These are phyloP conservation scores for Stomatorhinus walkeri DNA, from an alignment of 2,797 vertebrate species.

Conservation along the genomic window DNA sequence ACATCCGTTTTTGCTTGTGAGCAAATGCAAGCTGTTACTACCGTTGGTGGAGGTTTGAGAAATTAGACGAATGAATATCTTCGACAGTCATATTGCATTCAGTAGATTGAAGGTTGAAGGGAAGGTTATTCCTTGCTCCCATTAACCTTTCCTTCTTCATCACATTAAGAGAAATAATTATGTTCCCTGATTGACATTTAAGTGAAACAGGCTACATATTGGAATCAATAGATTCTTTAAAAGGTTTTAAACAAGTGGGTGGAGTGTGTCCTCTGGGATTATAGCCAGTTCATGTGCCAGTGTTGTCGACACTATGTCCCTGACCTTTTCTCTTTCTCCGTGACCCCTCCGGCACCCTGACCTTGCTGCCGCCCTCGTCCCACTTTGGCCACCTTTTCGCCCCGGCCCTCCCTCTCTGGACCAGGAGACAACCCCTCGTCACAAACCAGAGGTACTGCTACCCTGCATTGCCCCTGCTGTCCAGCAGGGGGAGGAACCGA, in stretches of 20 bases:
- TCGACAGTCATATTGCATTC: not conserved
- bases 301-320: constrained; percentile 31
- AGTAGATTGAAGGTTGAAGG: not conserved
- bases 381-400: constrained; percentile 39
- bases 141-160: not conserved
- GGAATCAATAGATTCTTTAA: not conserved
- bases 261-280: not conserved
- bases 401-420: constrained; percentile 67
- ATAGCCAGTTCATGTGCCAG: not conserved
- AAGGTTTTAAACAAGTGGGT: not conserved
- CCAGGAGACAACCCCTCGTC: constrained; percentile 84
- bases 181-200: not conserved
- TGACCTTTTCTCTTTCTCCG: constrained; percentile 52
- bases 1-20: not conserved
- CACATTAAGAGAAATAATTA: not conserved
- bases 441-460: constrained; percentile 94
- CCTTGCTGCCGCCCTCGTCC: not conserved
- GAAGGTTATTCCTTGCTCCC: not conserved
- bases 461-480: constrained; percentile 20
- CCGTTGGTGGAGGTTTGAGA: not conserved
- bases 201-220: not conserved
- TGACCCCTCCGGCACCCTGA: constrained; percentile 47
- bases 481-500: not conserved
- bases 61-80: not conserved
- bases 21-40: not conserved